phyloP scores from a whole-genome alignment of 2,113 vertebrate genomes.

The Pangasianodon gigas region DNA sequence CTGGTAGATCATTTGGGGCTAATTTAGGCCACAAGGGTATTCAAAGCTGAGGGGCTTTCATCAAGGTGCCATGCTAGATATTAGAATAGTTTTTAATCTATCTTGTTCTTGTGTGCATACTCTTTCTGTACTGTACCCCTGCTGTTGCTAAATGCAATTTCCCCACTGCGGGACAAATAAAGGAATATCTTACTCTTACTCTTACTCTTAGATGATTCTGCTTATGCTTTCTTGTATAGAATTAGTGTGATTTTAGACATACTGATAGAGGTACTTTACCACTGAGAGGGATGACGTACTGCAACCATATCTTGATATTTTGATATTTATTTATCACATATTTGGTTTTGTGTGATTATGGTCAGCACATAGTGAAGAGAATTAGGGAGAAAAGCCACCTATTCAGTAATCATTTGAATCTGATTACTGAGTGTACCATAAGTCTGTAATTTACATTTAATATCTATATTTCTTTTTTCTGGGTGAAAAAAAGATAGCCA shows the following conservation, averaged over 20 bases:
- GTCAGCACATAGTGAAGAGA: conserved; percentile 60
- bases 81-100: no score
- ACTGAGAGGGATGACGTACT: neutral
- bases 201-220: no score
- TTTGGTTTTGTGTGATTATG: conserved; percentile 27
- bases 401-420: conserved; percentile 45
- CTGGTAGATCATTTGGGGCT: conserved; percentile 64
- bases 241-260: neutral
- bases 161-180: no score
- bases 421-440: neutral
- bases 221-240: conserved; percentile 1
- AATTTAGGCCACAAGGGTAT: conserved; percentile 54
- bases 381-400: conserved; percentile 64
- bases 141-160: no score
- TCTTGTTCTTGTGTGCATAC: no score
- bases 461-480: neutral
- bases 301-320: conserved; percentile 6
- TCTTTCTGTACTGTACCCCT: no score
- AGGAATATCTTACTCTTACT: no score
- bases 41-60: conserved; percentile 54
- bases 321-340: neutral
- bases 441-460: neutral
- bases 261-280: neutral
- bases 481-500: neutral
- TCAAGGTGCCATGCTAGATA: conserved; percentile 56